These are phyloP conservation scores for Megalopta genalis DNA, from an alignment of 1,140 invertebrate genomes.

Conservation along the genomic window DNA sequence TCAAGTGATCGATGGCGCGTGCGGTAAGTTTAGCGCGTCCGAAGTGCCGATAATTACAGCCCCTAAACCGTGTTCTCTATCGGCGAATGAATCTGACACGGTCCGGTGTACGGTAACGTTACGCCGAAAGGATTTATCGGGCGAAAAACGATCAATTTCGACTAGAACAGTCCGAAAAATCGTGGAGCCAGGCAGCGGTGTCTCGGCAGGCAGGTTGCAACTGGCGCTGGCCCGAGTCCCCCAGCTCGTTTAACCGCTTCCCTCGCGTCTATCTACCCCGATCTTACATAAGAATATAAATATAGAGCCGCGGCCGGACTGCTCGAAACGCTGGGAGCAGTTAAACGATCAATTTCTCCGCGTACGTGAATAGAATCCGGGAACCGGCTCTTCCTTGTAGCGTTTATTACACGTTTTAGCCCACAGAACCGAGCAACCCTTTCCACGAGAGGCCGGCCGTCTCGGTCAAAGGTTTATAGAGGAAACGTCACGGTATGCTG, in stretches of 20 bases:
- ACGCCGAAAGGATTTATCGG: constrained; percentile 48
- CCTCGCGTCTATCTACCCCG: constrained; percentile 61
- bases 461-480: background rate
- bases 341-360: constrained; percentile 62
- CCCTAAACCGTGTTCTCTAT: constrained; percentile 56
- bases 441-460: background rate
- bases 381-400: background rate
- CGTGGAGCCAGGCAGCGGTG: background rate
- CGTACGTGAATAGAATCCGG: constrained; percentile 48
- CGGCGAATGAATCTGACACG: constrained; percentile 55
- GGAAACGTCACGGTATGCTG: background rate
- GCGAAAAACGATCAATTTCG: constrained; percentile 1
- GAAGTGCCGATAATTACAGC: constrained; percentile 68
- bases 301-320: constrained; percentile 55
- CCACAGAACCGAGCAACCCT: background rate
- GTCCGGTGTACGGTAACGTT: background rate
- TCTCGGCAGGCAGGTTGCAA: constrained; percentile 50
- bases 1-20: constrained; percentile 59
- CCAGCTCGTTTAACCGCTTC: constrained; percentile 46
- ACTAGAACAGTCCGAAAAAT: constrained; percentile 7
- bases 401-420: constrained; percentile 1
- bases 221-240: constrained; percentile 28
- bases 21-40: constrained; percentile 62
- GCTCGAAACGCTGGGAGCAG: constrained; percentile 54
- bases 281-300: constrained; percentile 68